These are phyloP conservation scores for Nasonia vitripennis DNA, from an alignment of 1,140 invertebrate species.

Conservation along the genomic window DNA sequence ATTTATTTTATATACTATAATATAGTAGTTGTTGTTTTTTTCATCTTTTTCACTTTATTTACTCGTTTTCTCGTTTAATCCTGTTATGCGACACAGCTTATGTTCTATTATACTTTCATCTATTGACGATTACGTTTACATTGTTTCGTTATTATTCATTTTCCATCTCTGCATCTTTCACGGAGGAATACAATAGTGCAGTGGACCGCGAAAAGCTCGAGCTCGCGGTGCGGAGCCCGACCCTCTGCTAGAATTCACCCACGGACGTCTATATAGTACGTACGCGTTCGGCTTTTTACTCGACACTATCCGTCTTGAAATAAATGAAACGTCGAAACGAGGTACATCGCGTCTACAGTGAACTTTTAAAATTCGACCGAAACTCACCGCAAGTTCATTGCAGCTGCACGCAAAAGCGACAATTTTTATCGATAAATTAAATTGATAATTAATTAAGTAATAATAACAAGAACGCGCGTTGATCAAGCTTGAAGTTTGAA, in stretches of 20 bases:
- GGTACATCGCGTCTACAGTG: not conserved
- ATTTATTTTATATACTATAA: conserved; percentile 17
- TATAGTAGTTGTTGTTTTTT: conserved; percentile 41
- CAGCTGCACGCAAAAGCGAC: too few species aligned
- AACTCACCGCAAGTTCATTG: conserved; percentile 10
- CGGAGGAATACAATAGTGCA: conserved; percentile 37
- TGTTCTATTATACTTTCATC: conserved; percentile 46
- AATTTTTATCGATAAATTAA: conserved; percentile 7
- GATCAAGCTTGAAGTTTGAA: conserved; percentile 25
- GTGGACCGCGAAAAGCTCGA: not conserved
- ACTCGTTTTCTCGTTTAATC: conserved; percentile 24
- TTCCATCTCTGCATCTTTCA: not conserved
- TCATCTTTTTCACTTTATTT: conserved; percentile 45
- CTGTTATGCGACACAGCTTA: conserved; percentile 46
- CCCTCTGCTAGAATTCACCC: not conserved
- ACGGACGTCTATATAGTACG: not conserved
- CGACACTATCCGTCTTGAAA: not conserved
- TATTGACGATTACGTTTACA: conserved; percentile 53
- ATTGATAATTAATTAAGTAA: not conserved
- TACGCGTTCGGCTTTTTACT: too few species aligned
- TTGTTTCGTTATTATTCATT: conserved; percentile 43
- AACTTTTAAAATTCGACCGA: conserved; percentile 15
- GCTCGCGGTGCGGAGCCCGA: not conserved
- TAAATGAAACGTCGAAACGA: conserved; percentile 32
- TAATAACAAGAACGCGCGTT: not conserved